These are phyloP conservation scores for Gavialis gangeticus DNA, from an alignment of 2,113 vertebrate genomes.

Conservation along the genomic window DNA sequence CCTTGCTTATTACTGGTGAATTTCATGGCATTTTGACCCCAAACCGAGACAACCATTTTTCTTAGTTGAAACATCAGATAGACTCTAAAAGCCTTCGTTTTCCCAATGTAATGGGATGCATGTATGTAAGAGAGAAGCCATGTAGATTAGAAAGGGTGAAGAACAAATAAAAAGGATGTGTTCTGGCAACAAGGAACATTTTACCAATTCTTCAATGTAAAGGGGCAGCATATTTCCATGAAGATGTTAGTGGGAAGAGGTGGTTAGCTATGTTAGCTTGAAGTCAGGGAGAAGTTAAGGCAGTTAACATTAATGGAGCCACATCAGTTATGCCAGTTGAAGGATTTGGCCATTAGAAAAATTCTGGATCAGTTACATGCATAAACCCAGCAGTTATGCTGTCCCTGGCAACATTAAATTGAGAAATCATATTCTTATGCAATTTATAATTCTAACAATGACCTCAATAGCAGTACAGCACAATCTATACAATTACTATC, in stretches of 20 bases:
- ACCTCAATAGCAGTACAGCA: not conserved
- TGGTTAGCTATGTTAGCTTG: no score
- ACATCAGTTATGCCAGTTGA: not conserved
- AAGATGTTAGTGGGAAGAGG: no score
- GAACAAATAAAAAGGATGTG: not conserved
- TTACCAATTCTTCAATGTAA: not conserved
- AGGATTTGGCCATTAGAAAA: slow-evolving; percentile 4
- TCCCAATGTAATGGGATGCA: not conserved
- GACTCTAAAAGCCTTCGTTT: not conserved
- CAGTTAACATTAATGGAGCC: not conserved
- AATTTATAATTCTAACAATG: not conserved
- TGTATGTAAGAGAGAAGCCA: not conserved
- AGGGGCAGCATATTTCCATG: not conserved
- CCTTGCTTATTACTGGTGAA: slow-evolving; percentile 1
- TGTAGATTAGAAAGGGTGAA: not conserved
- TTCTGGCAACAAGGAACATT: not conserved
- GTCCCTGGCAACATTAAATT: not conserved
- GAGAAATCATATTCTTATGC: slow-evolving; percentile 34
- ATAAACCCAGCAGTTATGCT: not conserved
- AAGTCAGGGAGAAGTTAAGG: no score
- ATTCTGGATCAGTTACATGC: not conserved
- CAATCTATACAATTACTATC: not conserved
- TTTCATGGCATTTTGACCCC: not conserved
- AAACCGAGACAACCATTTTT: slow-evolving; percentile 3
- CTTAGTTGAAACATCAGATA: not conserved